These are phyloP conservation scores for Danio rerio DNA, from an alignment of 2,113 vertebrate genomes.

Conservation along the genomic window GRCz12tu NC_133193.1:30685501-30686000, in stretches of 20 bases:
- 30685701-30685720: constrained; percentile 66
- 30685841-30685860: constrained; percentile 47
- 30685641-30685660: constrained; percentile 54
- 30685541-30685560: background rate
- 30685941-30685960: background rate
- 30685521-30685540: background rate
- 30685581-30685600: background rate
- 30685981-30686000: background rate
- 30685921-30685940: background rate
- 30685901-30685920: background rate
- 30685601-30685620: constrained; percentile 24
- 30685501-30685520: background rate
- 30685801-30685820: constrained; percentile 46
- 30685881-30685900: background rate
- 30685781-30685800: background rate
- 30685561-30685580: constrained; percentile 7
- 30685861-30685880: background rate
- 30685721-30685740: constrained; percentile 54
- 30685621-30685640: background rate
- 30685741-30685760: constrained; percentile 72
- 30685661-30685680: constrained; percentile 73
- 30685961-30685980: background rate
- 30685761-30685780: constrained; percentile 42
- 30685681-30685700: constrained; percentile 65
- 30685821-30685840: constrained; percentile 35